Base-by-base conservation (phyloP, 2,113 vertebrate genomes). In the Protomyctophum bolini region DNA sequence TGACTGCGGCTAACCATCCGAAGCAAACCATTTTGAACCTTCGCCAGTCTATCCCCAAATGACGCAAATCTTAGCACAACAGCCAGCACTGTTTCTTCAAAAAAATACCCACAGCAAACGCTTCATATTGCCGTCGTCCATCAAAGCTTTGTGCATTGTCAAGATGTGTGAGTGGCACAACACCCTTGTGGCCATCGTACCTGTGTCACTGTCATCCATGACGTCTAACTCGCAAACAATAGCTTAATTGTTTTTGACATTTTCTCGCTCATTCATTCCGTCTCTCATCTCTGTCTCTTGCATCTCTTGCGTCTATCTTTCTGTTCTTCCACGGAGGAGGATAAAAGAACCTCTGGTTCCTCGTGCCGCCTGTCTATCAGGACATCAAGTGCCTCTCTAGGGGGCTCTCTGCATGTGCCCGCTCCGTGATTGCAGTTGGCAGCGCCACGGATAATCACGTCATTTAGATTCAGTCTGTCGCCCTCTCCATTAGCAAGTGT, bases 401-500 rank as follows among this genome's bases (percentile, higher is more conserved):
- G 60, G 60, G 84, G 77, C 76, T 67, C 79, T 81, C 73, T 81
- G 58, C 57, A 14, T 80, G 71, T 51, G 65, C 73, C 73, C 52
- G 80, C 82, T 41, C 81, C 84, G 84, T 88, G 86, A 92, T 90
- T 89, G 76, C 84, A 87, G 84, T 86, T 88, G 91, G 90, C 89
- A 88, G 84, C 76, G 87, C 87, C 90, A 88, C 82, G 77, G 86
- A 90, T 90, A 88, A 92, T 90, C 89, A 90, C 66, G 15, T 90
- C 88, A 90, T 91, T 90, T 87, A 76, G 86, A 90, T 89, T 84
- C 87, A 85, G 88, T 81, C 65, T 68, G 87, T 81, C 77, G 79
- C 75, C 68, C 75, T 68, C 72, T 62, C 83, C 87, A 88, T 89
- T 88, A 88, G 86, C 82, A 79, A 84, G 88, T 87, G 82, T 41